Percentiles rank a stretch among this genome's conserved stretches.
Conservation (phyloP, 1,140 invertebrate genomes). For the Camponotus floridanus region DNA sequence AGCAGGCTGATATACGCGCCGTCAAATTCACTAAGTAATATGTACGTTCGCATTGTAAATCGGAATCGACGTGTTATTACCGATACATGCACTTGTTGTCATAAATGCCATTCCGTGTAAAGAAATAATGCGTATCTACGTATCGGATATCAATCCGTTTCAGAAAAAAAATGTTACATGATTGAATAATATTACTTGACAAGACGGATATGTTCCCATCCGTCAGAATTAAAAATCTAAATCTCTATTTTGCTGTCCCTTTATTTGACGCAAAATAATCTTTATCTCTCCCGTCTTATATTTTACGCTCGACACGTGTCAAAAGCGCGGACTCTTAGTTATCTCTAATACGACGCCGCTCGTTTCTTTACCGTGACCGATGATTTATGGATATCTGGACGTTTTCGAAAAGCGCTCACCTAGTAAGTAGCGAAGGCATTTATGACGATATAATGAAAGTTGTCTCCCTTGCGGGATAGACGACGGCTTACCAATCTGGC, state of each 20-base stretch:
- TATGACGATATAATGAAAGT: constrained; percentile 59
- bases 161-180: constrained; percentile 20
- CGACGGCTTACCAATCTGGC: constrained; percentile 66
- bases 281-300: background rate
- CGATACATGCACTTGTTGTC: constrained; percentile 16
- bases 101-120: constrained; percentile 16
- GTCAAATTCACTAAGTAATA: constrained; percentile 52
- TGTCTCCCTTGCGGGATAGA: constrained; percentile 40
- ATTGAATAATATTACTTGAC: constrained; percentile 19
- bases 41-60: constrained; percentile 33
- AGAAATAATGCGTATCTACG: background rate
- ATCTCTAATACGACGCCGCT: constrained; percentile 26
- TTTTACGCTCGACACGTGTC: constrained; percentile 38
- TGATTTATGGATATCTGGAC: constrained; percentile 54
- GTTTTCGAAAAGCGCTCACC: constrained; percentile 33
- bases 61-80: constrained; percentile 53
- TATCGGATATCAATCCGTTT: background rate
- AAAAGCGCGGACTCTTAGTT: constrained; percentile 27
- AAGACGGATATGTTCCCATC: constrained; percentile 11
- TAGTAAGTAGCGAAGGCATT: constrained; percentile 20
- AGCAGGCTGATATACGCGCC: constrained; percentile 33
- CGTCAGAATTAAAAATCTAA: constrained; percentile 5
- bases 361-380: background rate
- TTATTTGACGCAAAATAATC: constrained; percentile 19
- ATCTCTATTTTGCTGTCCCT: constrained; percentile 7